Evolutionary conservation across 2,888 invertebrate species (phyloP).

Genomic region (Adelognathus sp.): DNA sequence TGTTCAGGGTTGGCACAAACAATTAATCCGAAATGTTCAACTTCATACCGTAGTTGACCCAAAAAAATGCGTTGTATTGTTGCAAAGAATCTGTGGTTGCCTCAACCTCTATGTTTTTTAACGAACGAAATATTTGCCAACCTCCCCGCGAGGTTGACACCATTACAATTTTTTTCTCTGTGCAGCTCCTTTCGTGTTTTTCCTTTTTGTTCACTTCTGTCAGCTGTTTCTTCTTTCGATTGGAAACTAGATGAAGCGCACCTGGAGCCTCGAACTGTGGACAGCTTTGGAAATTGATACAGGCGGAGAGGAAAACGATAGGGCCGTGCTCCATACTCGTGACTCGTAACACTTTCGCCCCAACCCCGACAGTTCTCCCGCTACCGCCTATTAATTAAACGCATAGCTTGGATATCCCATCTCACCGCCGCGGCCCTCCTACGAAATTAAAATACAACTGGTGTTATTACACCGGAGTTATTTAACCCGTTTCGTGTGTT

Average conservation of each 20-base stretch:
- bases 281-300: background rate
- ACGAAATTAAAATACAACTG: constrained; percentile 68
- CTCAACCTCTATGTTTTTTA: no score
- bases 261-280: constrained; percentile 1
- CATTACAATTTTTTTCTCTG: no score
- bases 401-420: constrained; percentile 59
- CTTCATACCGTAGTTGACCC: no score
- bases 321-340: constrained; percentile 9
- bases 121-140: no score
- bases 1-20: no score
- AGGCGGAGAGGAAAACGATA: constrained; percentile 23
- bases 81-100: no score
- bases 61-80: no score
- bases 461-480: constrained; percentile 59
- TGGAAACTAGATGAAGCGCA: background rate
- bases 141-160: no score
- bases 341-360: constrained; percentile 30
- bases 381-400: constrained; percentile 55
- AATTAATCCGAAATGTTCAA: no score
- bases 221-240: no score
- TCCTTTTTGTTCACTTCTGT: background rate
- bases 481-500: constrained; percentile 53
- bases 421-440: constrained; percentile 21
- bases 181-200: no score
- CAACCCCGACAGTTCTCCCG: background rate